Conservation (phyloP, 2,797 vertebrate species). For the Luscinia luscinia region DNA sequence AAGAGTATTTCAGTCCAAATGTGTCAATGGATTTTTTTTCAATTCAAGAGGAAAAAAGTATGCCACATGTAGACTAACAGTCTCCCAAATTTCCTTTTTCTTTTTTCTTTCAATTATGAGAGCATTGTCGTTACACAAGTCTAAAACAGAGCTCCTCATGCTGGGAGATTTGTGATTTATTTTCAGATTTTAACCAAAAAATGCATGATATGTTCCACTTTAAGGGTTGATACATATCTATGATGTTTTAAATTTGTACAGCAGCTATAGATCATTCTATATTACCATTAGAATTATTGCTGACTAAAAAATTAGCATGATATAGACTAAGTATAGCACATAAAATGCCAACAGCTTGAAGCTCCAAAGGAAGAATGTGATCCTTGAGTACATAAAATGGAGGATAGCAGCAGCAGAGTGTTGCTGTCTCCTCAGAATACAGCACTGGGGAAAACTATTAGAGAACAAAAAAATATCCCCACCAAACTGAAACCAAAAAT, state of each 20-base stretch:
- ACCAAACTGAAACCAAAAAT: fast-evolving
- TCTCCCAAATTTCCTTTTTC: slow-evolving; percentile 52
- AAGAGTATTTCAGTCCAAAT: slow-evolving; percentile 41
- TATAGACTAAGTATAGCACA: background rate
- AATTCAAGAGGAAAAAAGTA: slow-evolving; percentile 5
- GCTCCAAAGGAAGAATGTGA: background rate
- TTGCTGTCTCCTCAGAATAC: background rate
- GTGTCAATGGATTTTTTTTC: slow-evolving; percentile 33
- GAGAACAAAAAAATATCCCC: no score
- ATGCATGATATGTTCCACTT: background rate
- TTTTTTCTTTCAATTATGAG: background rate
- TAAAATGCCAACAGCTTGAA: background rate
- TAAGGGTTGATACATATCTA: background rate
- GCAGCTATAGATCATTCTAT: background rate
- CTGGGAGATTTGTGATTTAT: background rate
- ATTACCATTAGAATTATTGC: background rate
- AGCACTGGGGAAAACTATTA: background rate
- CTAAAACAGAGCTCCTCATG: background rate
- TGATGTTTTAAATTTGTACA: background rate
- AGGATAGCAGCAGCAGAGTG: background rate
- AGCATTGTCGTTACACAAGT: slow-evolving; percentile 25
- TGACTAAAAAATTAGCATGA: background rate
- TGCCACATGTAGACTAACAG: slow-evolving; percentile 38
- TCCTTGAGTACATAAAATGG: background rate
- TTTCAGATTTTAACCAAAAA: background rate